Base-by-base conservation (phyloP, 2,888 invertebrate genomes). In the Ectemnius continuus region DNA sequence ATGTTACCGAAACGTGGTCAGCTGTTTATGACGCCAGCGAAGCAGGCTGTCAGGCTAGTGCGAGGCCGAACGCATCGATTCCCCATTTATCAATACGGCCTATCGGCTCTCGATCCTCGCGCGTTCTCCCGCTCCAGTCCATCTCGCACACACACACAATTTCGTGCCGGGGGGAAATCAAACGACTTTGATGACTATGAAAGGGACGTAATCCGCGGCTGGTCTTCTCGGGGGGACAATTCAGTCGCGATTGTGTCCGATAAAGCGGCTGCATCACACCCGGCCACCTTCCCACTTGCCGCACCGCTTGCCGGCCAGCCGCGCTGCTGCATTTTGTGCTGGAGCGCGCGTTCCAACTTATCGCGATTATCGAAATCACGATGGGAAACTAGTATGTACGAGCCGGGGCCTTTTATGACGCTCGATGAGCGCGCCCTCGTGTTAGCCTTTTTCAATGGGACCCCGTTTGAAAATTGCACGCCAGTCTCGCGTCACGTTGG, bases 1-100 rank as follows among this genome's bases (percentile, higher is more conserved):
- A 78, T 81, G 82, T 83, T 83, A 73, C 83, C 83, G 56, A 76
- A 83, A 81, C 72, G 75, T 78, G 81, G 83, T 83, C 81, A 83
- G 83, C 82, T 83, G 82, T 79, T 81, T 64, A 70, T 73, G 83
- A 83, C 81, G 78, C 63, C 46, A 61, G 60, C 61, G 48, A 48
- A 66, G 60, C 56, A 14, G 52, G 69, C 73, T 65, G 59, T 67
- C 52, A 45, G 60, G 48, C 59, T 3, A 23, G 45, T 23, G 36
- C 28, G 16, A 20, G 36, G 8, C 6, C 57, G 68, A 5, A 16
- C 5, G 59, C 59, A 77, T 72, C 75, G 74, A 75, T 80, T 69
- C 70, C 61, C 79, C 81, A 83, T 83, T 82, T 79, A 75, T 82
- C 82, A 82, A 82, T 80, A 68, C 67, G 16, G 61, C 28, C 64